Evolutionary conservation across 2,888 invertebrate genomes (phyloP), one percentile per base, ranked within the genome.

Genomic region (Dryocosmus kuriphilus): DNA sequence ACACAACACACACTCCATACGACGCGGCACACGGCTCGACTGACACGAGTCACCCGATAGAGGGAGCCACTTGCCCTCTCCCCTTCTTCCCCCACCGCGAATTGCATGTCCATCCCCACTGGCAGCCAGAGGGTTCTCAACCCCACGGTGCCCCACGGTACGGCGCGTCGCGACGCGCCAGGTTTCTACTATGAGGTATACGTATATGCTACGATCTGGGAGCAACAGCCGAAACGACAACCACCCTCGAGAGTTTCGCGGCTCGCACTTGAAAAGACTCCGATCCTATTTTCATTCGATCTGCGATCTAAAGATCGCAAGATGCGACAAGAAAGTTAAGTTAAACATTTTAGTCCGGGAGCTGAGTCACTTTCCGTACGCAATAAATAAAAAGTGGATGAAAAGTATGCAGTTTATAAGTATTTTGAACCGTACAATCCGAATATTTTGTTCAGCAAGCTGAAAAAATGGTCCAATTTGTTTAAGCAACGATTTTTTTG

Each of bases 11-110:
- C 76, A 81, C 85, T 83, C 86, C 71, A n/a, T 84, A 88, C 88
- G 87, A 88, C 86, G 89, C 90, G 87, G 88, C 88, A 85, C 89
- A 86, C 89, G 89, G 89, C 88, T 87, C 88, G 86, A 90, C 90
- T 90, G 89, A 86, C 85, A 81, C 84, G 82, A 85, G 86, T 78
- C 81, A 81, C 77, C 80, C 86, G 85, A 86, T 82, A 87, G 89
- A 89, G 88, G 88, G 88, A 89, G 88, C 88, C 86, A 85, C 85
- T 83, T 87, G 82, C 80, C 74, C 77, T 79, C 76, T 74, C 80
- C 71, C 71, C 77, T 80, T 61, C 77, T 76, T 41, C 62, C 76
- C 80, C 81, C 77, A 71, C 76, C 80, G 55, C 55, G 11, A 46
- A 67, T 63, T 74, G 77, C 79, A 77, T 61, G 51, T 75, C 81